Percentiles rank a stretch among this genome's conserved stretches.
These are phyloP conservation scores for Cryptus viduatorius DNA, from an alignment of 2,888 invertebrate genomes.

Conservation along the genomic window DNA sequence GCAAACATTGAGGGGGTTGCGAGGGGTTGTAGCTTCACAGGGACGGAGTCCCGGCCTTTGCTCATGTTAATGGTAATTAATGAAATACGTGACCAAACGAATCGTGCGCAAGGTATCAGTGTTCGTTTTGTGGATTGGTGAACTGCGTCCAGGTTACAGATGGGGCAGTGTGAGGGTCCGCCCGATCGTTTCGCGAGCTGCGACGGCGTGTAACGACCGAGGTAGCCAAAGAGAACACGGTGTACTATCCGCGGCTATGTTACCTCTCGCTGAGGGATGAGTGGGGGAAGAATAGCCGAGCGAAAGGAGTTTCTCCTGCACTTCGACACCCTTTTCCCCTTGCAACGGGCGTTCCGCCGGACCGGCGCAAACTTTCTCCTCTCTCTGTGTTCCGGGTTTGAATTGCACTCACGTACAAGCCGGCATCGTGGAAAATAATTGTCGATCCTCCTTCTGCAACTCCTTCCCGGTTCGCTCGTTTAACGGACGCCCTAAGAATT, in stretches of 20 bases:
- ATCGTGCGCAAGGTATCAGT: constrained; percentile 62
- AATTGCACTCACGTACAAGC: constrained; percentile 66
- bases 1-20: constrained; percentile 1
- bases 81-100: constrained; percentile 67
- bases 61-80: constrained; percentile 67
- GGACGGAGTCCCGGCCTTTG: neutral
- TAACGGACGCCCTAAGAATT: constrained; percentile 63
- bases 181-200: constrained; percentile 42
- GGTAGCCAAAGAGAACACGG: constrained; percentile 59
- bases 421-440: constrained; percentile 68
- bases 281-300: constrained; percentile 13
- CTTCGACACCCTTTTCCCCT: constrained; percentile 46
- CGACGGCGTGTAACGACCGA: constrained; percentile 60
- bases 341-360: constrained; percentile 43
- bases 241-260: constrained; percentile 16
- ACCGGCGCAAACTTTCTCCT: constrained; percentile 51
- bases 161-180: neutral
- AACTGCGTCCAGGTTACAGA: neutral
- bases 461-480: constrained; percentile 54
- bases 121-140: constrained; percentile 20
- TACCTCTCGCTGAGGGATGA: constrained; percentile 16
- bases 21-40: constrained; percentile 5
- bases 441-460: constrained; percentile 56
- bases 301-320: constrained; percentile 45
- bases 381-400: constrained; percentile 35